Conservation (phyloP, 2,797 vertebrate species). For the Nothura maculosa region DNA sequence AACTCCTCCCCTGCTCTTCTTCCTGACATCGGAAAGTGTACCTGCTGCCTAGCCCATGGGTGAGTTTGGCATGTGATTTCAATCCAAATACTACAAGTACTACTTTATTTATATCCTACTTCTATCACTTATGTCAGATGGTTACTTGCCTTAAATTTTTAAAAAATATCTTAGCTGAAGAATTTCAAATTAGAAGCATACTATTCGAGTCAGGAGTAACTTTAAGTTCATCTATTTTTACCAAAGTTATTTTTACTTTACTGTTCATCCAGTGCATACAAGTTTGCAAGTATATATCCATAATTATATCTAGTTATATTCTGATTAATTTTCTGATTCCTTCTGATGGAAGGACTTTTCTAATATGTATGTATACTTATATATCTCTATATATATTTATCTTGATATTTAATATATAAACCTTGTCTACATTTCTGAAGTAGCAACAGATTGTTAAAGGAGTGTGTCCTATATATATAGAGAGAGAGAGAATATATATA, state of each 20-base stretch:
- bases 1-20: conserved; percentile 42
- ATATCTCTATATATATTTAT: background rate
- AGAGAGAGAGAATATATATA: no score
- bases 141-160: conserved; percentile 68
- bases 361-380: background rate
- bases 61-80: conserved; percentile 48
- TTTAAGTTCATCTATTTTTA: conserved; percentile 54
- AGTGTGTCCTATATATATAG: background rate
- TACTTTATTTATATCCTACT: conserved; percentile 73
- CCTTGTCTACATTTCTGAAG: background rate
- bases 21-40: conserved; percentile 44
- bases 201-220: conserved; percentile 44
- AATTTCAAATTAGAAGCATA: conserved; percentile 68
- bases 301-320: background rate
- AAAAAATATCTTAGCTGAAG: conserved; percentile 40
- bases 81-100: conserved; percentile 35
- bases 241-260: background rate
- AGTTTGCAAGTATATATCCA: conserved; percentile 16
- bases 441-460: background rate
- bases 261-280: background rate
- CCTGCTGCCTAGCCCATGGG: conserved; percentile 32
- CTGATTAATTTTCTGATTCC: background rate
- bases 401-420: background rate
- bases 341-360: conserved; percentile 14
- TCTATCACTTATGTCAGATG: conserved; percentile 69